These are phyloP conservation scores for Babyrousa celebensis DNA, from an alignment of 2,797 vertebrate genomes.

Conservation along the genomic window DNA sequence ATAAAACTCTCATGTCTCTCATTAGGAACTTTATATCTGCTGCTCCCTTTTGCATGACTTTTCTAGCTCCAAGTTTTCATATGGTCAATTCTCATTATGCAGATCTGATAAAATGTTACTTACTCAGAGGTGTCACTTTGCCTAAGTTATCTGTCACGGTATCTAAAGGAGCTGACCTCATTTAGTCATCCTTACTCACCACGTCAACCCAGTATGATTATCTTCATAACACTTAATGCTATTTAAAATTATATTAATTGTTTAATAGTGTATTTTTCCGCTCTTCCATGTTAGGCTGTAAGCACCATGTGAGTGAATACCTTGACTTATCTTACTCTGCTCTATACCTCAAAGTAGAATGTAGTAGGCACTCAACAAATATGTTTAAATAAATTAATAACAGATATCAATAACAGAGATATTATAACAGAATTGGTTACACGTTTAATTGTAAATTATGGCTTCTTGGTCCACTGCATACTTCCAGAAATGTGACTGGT, in stretches of 20 bases:
- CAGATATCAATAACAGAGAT: background rate
- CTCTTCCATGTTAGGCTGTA: background rate
- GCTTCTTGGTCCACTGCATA: background rate
- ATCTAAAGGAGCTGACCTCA: background rate
- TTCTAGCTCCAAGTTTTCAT: background rate
- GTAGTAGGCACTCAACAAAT: background rate
- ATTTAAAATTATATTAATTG: background rate
- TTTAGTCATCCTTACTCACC: background rate
- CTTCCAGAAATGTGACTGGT: background rate
- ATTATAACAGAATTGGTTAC: background rate
- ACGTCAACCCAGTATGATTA: background rate
- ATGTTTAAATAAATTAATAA: background rate
- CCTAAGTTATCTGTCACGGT: background rate
- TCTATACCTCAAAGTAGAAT: rapidly evolving
- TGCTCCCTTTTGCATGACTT: background rate
- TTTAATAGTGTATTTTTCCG: background rate
- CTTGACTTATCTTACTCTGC: background rate
- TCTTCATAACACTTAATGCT: background rate
- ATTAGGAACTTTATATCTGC: background rate
- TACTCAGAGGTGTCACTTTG: background rate
- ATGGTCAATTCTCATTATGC: background rate
- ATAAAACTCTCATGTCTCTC: background rate
- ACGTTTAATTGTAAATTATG: background rate
- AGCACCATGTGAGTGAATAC: background rate
- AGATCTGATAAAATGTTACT: background rate